phyloP scores from a whole-genome alignment of 2,797 vertebrate genomes.

The Champsocephalus esox region DNA sequence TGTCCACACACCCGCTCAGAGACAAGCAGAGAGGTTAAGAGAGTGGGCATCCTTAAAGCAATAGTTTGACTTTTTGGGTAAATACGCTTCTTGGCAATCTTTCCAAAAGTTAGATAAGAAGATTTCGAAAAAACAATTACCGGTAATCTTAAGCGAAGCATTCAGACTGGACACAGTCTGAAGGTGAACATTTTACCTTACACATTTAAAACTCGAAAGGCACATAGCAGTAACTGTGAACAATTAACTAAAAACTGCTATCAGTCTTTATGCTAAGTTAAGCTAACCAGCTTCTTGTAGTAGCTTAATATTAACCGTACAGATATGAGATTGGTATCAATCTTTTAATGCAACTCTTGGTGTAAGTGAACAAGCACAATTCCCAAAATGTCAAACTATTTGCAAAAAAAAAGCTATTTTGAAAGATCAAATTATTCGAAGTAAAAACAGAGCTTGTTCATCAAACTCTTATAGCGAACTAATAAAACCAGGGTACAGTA shows the following conservation, averaged over 20 bases:
- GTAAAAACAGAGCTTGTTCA: slow-evolving; percentile 42
- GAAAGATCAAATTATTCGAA: slow-evolving; percentile 40
- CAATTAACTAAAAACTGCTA: neutral
- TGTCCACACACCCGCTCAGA: slow-evolving; percentile 15
- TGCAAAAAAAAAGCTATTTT: slow-evolving; percentile 18
- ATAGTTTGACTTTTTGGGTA: slow-evolving; percentile 38
- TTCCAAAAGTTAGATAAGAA: neutral
- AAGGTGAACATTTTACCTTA: no score
- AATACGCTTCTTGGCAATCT: slow-evolving; percentile 11
- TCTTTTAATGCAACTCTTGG: neutral
- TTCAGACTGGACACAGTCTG: neutral
- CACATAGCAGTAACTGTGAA: neutral
- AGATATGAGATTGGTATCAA: neutral
- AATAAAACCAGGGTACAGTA: slow-evolving; percentile 54
- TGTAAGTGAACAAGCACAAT: neutral
- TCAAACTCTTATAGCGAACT: slow-evolving; percentile 32
- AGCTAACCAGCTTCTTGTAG: neutral
- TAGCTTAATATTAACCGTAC: neutral
- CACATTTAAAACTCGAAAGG: slow-evolving; percentile 9
- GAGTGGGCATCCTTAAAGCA: slow-evolving; percentile 40
- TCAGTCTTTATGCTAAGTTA: slow-evolving; percentile 10
- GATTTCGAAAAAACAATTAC: neutral
- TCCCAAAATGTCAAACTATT: slow-evolving; percentile 47
- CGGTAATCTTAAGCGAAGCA: neutral
- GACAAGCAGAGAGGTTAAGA: slow-evolving; percentile 37